Evolutionary conservation across 1,140 invertebrate genomes (phyloP).

Genomic region (Caerostris darwini): DNA sequence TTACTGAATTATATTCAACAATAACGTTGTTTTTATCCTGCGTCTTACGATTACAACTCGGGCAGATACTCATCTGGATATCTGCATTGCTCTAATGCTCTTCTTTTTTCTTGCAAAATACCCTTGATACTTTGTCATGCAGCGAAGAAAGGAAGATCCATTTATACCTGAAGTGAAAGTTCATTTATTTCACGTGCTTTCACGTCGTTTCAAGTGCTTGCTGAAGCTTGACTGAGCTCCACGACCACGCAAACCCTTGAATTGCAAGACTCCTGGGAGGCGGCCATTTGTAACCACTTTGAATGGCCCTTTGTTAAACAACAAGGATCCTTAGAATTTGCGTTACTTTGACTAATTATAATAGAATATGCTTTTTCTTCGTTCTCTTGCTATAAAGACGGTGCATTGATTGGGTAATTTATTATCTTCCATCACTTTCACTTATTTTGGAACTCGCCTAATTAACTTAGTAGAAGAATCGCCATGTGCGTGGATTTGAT

Average conservation of each 20-base stretch:
- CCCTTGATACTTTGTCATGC: not conserved
- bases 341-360: no score
- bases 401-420: not conserved
- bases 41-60: no score
- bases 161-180: slow-evolving; percentile 34
- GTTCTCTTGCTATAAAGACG: not conserved
- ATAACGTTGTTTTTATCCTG: no score
- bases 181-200: not conserved
- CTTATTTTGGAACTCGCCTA: not conserved
- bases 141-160: not conserved
- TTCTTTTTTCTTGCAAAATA: no score
- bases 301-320: not conserved
- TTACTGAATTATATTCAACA: no score
- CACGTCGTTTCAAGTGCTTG: slow-evolving; percentile 32
- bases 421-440: not conserved
- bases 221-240: slow-evolving; percentile 39
- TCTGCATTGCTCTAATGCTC: no score
- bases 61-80: no score
- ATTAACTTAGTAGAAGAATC: no score
- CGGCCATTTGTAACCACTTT: not conserved
- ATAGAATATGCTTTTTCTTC: not conserved
- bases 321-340: not conserved
- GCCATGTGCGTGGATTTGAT: not conserved
- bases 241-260: not conserved
- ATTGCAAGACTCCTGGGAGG: not conserved